These are phyloP conservation scores for Acrossocheilus wenchowensis DNA, from an alignment of 2,797 vertebrate species.

Conservation along the genomic window DNA sequence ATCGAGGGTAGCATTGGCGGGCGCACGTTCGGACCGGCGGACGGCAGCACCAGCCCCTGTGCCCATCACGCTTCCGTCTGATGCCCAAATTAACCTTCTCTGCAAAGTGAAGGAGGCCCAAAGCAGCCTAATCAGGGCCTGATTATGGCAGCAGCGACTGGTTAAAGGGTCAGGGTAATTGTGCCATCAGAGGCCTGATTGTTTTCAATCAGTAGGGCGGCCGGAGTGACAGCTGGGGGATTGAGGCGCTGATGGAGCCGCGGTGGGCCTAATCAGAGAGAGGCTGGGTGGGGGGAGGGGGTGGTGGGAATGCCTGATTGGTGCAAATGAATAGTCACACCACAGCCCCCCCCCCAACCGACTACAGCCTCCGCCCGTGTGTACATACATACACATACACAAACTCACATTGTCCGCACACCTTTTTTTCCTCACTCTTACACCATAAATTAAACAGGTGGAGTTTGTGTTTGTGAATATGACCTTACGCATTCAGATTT, in stretches of 20 bases:
- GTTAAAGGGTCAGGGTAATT: constrained; percentile 99
- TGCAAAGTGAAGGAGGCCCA: constrained; percentile 99
- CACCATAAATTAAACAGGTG: constrained; percentile 25
- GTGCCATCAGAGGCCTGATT: constrained; percentile 99
- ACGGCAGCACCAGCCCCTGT: constrained; percentile 80
- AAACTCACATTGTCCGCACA: constrained; percentile 17
- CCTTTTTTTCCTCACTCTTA: constrained; percentile 17
- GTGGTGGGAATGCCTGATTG: constrained; percentile 91
- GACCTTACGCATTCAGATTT: constrained; percentile 10
- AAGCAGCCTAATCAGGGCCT: constrained; percentile 99
- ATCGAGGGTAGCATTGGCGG: constrained; percentile 87
- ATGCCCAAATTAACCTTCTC: constrained; percentile 99
- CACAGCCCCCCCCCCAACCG: constrained; percentile 49
- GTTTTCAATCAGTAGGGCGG: constrained; percentile 99
- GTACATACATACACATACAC: constrained; percentile 40
- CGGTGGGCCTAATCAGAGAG: constrained; percentile 98
- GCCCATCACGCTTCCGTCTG: constrained; percentile 87
- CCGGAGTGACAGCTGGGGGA: constrained; percentile 99
- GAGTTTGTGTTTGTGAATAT: constrained; percentile 34
- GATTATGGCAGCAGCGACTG: constrained; percentile 98
- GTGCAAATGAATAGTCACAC: constrained; percentile 98
- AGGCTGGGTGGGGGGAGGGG: constrained; percentile 48
- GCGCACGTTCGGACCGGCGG: constrained; percentile 72
- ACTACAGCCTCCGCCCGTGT: constrained; percentile 54
- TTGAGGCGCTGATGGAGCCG: constrained; percentile 97